These are phyloP conservation scores for Cybosia mesomella DNA, from an alignment of 2,888 invertebrate genomes.

Conservation along the genomic window DNA sequence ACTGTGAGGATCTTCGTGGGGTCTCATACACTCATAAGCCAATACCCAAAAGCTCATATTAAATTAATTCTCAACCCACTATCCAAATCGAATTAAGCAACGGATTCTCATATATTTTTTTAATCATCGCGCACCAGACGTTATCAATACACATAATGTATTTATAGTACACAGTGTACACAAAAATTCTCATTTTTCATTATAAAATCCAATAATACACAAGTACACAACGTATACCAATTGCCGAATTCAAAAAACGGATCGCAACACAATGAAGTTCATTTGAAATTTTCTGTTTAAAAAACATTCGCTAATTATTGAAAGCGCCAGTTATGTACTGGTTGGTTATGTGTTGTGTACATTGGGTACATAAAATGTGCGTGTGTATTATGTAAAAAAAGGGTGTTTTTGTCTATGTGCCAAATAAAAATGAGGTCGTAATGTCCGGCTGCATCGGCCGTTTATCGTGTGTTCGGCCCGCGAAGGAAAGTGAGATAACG, in stretches of 20 bases:
- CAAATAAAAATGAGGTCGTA: conserved; percentile 86
- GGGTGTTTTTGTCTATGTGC: conserved; percentile 86
- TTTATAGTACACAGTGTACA: conserved; percentile 21
- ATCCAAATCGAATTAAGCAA: neutral
- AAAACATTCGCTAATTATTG: conserved; percentile 85
- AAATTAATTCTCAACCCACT: neutral
- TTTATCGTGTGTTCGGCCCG: conserved; percentile 71
- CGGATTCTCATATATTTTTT: conserved; percentile 10
- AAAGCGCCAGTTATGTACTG: conserved; percentile 70
- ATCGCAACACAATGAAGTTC: conserved; percentile 71
- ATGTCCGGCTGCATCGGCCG: conserved; percentile 81
- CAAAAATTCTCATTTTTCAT: conserved; percentile 31
- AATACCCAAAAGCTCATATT: neutral
- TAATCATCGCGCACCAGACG: conserved; percentile 19
- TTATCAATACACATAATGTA: conserved; percentile 10
- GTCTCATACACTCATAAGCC: neutral
- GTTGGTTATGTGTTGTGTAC: conserved; percentile 60
- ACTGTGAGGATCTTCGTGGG: too few species aligned
- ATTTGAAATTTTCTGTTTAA: conserved; percentile 83
- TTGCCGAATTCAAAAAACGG: conserved; percentile 71
- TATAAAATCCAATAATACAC: conserved; percentile 30
- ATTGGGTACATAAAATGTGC: conserved; percentile 57
- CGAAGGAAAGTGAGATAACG: conserved; percentile 58
- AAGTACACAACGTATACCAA: conserved; percentile 52
- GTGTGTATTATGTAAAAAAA: conserved; percentile 79